A percentile compares a stretch with the other conserved stretches of the same genome.
These are phyloP conservation scores for Limnephilus auricula DNA, from an alignment of 2,888 invertebrate species.

Conservation along the genomic window DNA sequence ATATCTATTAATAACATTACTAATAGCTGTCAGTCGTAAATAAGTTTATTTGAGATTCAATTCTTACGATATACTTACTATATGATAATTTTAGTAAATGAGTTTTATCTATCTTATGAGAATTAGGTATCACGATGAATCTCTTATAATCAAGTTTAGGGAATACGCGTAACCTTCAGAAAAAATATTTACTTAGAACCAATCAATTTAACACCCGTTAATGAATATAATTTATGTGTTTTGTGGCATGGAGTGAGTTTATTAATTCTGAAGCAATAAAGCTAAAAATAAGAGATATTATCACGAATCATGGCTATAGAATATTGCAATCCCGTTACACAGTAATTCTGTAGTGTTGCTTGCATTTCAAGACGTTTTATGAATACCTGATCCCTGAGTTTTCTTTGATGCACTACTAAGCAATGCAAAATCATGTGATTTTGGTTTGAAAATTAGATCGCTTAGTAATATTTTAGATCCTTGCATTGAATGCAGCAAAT, in stretches of 20 bases:
- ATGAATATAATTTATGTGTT: neutral
- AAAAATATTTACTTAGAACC: too few relatives aligned
- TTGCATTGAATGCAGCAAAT: too few relatives aligned
- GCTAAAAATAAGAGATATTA: too few relatives aligned
- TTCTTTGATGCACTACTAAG: too few relatives aligned
- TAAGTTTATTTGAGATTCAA: neutral
- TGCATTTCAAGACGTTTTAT: neutral
- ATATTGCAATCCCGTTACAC: neutral
- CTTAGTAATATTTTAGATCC: too few relatives aligned
- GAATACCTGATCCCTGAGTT: neutral
- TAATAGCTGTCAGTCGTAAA: neutral
- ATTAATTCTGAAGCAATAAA: neutral
- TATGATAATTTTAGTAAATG: neutral
- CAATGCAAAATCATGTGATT: too few relatives aligned
- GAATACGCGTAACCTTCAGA: neutral
- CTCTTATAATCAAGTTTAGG: neutral
- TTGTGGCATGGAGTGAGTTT: neutral
- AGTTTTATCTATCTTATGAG: neutral
- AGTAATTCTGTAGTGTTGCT: neutral
- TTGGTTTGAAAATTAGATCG: too few relatives aligned
- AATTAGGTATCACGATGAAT: neutral
- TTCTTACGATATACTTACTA: neutral
- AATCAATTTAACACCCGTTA: neutral
- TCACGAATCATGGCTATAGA: neutral
- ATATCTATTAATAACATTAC: neutral